Conservation (phyloP, 53 echinoderm and acorn worm genomes). For the Pentamera pediparva region DNA sequence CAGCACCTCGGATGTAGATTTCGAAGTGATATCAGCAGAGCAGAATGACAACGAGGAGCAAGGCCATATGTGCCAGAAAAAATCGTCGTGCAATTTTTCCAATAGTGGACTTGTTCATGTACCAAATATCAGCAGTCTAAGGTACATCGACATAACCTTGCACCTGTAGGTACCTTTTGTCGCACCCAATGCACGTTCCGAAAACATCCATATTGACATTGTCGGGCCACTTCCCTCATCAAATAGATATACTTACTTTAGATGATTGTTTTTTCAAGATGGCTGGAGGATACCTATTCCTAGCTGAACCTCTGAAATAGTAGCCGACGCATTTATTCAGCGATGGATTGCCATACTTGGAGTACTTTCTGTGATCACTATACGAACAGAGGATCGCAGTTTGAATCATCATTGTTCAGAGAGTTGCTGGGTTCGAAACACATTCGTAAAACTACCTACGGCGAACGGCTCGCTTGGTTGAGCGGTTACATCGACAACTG, state of each 20-base stretch:
- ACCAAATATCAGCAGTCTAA: conserved; percentile 33
- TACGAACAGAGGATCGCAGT: not conserved
- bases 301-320: not conserved
- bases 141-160: not conserved
- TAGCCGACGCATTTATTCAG: not conserved
- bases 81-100: conserved; percentile 32
- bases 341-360: conserved; percentile 13
- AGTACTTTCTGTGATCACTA: not conserved
- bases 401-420: not conserved
- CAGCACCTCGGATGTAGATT: not conserved
- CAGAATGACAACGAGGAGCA: not conserved
- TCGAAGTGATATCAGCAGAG: not conserved
- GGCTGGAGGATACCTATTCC: not conserved
- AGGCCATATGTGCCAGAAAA: conserved; percentile 28
- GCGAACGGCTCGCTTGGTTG: too few relatives aligned
- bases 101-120: conserved; percentile 44
- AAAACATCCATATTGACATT: not conserved
- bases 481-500: too few relatives aligned
- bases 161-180: not conserved
- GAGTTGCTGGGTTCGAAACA: too few relatives aligned
- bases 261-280: not conserved
- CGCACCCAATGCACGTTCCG: not conserved
- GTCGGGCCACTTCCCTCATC: not conserved
- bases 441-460: too few relatives aligned
- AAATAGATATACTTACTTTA: not conserved